A percentile compares a stretch with the other conserved stretches of the same genome.
Evolutionary conservation across 2,113 vertebrate species (phyloP).

Genomic region (Orycteropus afer): DNA sequence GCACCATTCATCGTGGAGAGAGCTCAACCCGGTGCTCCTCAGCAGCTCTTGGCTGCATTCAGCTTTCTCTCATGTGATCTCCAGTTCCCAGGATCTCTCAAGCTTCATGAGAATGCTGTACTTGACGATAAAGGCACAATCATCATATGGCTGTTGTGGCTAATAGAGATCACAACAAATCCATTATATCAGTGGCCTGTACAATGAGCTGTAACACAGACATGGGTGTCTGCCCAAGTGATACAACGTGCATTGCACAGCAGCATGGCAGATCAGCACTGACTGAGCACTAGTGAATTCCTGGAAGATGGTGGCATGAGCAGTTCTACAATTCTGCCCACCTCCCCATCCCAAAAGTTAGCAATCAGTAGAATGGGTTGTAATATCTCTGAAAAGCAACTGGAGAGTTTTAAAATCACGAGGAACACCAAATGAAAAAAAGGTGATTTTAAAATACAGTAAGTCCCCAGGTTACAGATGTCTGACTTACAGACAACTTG

Average conservation of each 20-base stretch:
- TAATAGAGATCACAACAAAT: not conserved
- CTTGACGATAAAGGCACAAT: not conserved
- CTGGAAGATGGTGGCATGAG: not conserved
- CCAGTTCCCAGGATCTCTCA: not conserved
- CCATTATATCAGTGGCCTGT: no score
- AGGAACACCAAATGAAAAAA: not conserved
- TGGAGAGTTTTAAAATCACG: not conserved
- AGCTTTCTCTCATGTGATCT: accelerated
- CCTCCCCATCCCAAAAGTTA: not conserved
- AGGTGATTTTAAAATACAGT: not conserved
- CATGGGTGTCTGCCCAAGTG: no score
- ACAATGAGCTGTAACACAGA: no score
- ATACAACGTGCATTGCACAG: no score
- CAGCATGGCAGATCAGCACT: no score
- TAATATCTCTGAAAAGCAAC: not conserved
- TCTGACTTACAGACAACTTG: no score
- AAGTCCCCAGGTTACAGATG: not conserved
- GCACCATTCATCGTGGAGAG: not conserved
- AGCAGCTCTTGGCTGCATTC: not conserved
- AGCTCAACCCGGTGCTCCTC: no score
- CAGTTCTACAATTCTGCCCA: not conserved
- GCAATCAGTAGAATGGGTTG: not conserved
- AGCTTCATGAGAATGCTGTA: not conserved
- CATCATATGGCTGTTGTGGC: not conserved
- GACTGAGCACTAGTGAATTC: no score